phyloP scores from a whole-genome alignment of 1,140 invertebrate species.

The Trichonephila clavipes region DNA sequence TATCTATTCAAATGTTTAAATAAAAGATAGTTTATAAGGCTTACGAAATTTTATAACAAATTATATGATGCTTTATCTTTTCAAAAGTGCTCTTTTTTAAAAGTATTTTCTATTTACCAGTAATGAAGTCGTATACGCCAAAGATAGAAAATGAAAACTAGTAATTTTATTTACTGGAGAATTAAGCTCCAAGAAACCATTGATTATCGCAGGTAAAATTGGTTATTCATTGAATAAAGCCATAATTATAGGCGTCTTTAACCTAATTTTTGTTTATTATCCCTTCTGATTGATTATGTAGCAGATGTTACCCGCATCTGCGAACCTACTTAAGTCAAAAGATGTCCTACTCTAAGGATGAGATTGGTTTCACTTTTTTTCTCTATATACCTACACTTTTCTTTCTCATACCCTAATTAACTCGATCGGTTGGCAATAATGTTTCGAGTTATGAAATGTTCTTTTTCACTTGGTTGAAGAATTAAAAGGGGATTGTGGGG shows the following conservation, averaged over 20 bases:
- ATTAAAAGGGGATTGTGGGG: too few species aligned
- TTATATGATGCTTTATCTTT: too few species aligned
- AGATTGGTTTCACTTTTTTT: background rate
- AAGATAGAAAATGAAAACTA: background rate
- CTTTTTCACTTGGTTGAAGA: too few species aligned
- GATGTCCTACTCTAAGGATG: background rate
- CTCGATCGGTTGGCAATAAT: background rate
- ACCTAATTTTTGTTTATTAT: background rate
- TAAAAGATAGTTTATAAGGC: too few species aligned
- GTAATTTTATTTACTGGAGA: background rate
- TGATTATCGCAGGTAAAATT: background rate
- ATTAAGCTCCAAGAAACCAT: background rate
- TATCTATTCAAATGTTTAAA: too few species aligned
- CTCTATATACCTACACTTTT: background rate
- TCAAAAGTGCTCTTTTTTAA: background rate
- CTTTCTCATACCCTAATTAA: background rate
- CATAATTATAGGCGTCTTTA: background rate
- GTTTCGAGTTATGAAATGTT: too few species aligned
- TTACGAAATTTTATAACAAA: too few species aligned
- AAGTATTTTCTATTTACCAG: background rate
- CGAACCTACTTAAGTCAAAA: constrained; percentile 17
- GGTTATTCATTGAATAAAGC: background rate
- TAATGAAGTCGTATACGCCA: background rate
- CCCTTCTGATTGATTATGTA: background rate
- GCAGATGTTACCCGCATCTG: background rate